Conservation (phyloP, 1,140 invertebrate species). For the Neuroterus valhalla region DNA sequence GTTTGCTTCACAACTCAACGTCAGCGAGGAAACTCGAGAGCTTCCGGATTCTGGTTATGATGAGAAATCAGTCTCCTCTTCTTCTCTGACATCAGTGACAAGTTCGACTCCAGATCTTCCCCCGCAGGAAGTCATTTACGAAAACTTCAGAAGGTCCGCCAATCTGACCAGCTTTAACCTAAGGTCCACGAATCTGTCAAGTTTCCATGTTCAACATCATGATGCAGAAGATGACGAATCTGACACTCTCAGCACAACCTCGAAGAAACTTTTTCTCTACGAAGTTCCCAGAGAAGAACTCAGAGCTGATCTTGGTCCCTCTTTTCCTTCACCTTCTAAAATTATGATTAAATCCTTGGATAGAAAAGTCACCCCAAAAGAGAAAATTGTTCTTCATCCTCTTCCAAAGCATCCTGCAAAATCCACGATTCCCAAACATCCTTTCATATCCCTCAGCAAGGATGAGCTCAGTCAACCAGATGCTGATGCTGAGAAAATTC, state of each 20-base stretch:
- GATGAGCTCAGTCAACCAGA: neutral
- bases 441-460: conserved; percentile 38
- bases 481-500: neutral
- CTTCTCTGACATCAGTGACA: conserved; percentile 31
- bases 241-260: neutral
- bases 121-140: conserved; percentile 29
- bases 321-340: conserved; percentile 4
- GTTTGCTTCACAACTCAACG: conserved; percentile 44
- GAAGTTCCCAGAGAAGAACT: conserved; percentile 52
- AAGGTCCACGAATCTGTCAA: conserved; percentile 31
- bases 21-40: conserved; percentile 38
- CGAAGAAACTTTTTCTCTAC: conserved; percentile 43
- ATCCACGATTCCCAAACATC: conserved; percentile 44
- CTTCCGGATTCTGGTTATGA: conserved; percentile 52
- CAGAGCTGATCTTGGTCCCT: conserved; percentile 41
- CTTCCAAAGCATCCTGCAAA: conserved; percentile 24
- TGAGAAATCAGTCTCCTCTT: conserved; percentile 50
- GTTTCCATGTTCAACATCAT: conserved; percentile 30
- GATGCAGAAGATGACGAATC: neutral
- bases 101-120: conserved; percentile 18
- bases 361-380: neutral
- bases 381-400: too few relatives aligned
- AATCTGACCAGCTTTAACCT: conserved; percentile 38
- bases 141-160: neutral
- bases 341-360: conserved; percentile 16